A percentile compares a stretch with the other conserved stretches of the same genome.
Evolutionary conservation across 2,888 invertebrate species (phyloP).

Genomic region (Polymixis flavicincta): DNA sequence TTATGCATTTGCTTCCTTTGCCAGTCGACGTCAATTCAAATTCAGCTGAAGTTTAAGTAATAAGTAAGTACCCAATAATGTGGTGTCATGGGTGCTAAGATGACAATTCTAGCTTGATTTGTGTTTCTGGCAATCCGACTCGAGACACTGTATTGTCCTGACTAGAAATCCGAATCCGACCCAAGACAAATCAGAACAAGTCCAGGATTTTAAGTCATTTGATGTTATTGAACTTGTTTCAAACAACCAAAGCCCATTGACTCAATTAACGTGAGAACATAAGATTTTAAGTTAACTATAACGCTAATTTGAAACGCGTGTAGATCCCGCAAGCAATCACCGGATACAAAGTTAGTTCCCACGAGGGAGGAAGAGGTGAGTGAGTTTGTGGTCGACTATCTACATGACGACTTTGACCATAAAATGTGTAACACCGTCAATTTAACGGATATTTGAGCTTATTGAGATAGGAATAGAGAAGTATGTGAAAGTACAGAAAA

Average conservation of each 20-base stretch:
- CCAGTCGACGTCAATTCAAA: not conserved
- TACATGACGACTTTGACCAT: constrained; percentile 60
- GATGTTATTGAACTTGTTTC: not conserved
- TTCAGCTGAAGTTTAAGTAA: not conserved
- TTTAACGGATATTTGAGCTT: constrained; percentile 32
- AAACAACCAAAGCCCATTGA: not conserved
- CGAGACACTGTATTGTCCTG: too few relatives aligned
- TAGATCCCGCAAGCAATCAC: constrained; percentile 53
- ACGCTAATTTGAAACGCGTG: constrained; percentile 23
- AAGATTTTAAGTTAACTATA: constrained; percentile 2
- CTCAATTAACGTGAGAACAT: constrained; percentile 9
- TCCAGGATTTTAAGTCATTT: not conserved
- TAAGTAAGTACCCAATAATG: not conserved
- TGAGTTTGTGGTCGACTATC: constrained; percentile 55
- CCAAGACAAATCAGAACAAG: not conserved
- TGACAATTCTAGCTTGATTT: not conserved
- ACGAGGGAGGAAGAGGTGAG: constrained; percentile 57
- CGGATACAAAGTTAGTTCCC: constrained; percentile 55
- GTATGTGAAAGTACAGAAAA: not conserved
- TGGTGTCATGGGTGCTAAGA: not conserved
- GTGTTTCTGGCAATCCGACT: too few relatives aligned
- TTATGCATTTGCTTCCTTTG: not conserved
- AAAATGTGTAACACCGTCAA: constrained; percentile 25
- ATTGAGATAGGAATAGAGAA: not conserved
- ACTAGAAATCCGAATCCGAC: too few relatives aligned